These are phyloP conservation scores for Rynchops niger DNA, from an alignment of 2,113 vertebrate genomes.

Conservation along the genomic window DNA sequence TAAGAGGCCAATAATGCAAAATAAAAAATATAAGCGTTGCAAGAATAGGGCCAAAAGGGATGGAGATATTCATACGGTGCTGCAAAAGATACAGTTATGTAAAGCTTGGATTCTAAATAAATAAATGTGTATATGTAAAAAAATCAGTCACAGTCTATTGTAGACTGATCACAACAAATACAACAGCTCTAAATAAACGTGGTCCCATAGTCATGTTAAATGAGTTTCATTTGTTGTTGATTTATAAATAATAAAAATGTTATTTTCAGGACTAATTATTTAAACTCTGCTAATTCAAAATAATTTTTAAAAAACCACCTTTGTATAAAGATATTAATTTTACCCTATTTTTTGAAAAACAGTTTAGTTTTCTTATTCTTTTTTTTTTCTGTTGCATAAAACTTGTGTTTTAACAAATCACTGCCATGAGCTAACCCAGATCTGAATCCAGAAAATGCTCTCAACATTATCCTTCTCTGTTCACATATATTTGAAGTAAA, in stretches of 20 bases:
- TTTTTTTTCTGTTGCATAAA: conserved; percentile 28
- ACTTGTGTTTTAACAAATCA: conserved; percentile 72
- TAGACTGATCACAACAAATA: not conserved
- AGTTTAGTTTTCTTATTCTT: conserved; percentile 6
- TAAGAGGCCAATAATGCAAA: not conserved
- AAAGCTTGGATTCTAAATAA: not conserved
- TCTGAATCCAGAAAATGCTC: conserved; percentile 74
- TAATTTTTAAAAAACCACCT: not conserved
- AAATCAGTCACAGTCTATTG: not conserved
- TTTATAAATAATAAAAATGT: conserved; percentile 39
- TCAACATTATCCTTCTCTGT: conserved; percentile 79
- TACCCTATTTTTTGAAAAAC: conserved; percentile 4
- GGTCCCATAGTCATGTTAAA: not conserved
- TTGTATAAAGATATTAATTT: not conserved
- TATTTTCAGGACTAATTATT: conserved; percentile 9
- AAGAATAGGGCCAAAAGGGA: not conserved
- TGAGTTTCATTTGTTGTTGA: not conserved
- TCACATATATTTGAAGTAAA: conserved; percentile 87
- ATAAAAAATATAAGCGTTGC: not conserved
- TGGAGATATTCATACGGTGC: not conserved
- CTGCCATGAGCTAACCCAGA: conserved; percentile 73
- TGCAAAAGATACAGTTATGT: not conserved
- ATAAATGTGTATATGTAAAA: not conserved
- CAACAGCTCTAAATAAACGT: not conserved
- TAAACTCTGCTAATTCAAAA: not conserved